Conservation (phyloP, 2,888 invertebrate genomes). For the Volucella inflata region DNA sequence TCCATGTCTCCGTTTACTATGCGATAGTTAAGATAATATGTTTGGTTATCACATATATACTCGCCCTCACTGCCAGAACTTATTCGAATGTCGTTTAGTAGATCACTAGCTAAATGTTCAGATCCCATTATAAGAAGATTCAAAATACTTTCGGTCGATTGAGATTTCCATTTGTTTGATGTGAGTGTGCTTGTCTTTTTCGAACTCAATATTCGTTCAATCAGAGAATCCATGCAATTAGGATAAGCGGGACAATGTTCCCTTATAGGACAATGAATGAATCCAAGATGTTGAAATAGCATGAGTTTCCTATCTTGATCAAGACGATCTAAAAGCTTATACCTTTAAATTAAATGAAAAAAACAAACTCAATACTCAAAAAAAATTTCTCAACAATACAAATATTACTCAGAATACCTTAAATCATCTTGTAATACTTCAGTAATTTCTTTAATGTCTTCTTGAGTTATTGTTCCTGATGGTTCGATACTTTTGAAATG, state of each 20-base stretch:
- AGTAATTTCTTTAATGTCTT: constrained; percentile 96
- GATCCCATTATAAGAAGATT: constrained; percentile 95
- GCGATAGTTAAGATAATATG: constrained; percentile 93
- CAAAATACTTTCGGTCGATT: constrained; percentile 84
- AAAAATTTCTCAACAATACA: constrained; percentile 18
- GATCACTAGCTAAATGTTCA: constrained; percentile 93
- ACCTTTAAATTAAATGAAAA: constrained; percentile 85
- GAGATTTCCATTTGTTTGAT: constrained; percentile 79
- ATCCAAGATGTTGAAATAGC: constrained; percentile 97
- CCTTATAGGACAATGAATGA: constrained; percentile 96
- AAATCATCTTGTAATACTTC: constrained; percentile 96
- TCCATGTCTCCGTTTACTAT: constrained; percentile 95
- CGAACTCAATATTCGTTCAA: constrained; percentile 88
- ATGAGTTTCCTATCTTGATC: constrained; percentile 97
- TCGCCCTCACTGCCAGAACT: constrained; percentile 94
- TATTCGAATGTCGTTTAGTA: constrained; percentile 92
- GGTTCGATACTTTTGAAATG: constrained; percentile 96
- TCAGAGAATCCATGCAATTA: constrained; percentile 91
- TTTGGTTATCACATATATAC: constrained; percentile 90
- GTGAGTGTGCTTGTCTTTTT: constrained; percentile 85
- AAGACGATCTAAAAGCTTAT: constrained; percentile 95
- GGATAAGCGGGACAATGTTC: constrained; percentile 97
- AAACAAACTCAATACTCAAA: constrained; percentile 26
- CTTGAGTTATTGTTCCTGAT: constrained; percentile 95
- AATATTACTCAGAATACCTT: constrained; percentile 85